These are phyloP conservation scores for Neopipo cinnamomea DNA, from an alignment of 2,113 vertebrate species.

Conservation along the genomic window DNA sequence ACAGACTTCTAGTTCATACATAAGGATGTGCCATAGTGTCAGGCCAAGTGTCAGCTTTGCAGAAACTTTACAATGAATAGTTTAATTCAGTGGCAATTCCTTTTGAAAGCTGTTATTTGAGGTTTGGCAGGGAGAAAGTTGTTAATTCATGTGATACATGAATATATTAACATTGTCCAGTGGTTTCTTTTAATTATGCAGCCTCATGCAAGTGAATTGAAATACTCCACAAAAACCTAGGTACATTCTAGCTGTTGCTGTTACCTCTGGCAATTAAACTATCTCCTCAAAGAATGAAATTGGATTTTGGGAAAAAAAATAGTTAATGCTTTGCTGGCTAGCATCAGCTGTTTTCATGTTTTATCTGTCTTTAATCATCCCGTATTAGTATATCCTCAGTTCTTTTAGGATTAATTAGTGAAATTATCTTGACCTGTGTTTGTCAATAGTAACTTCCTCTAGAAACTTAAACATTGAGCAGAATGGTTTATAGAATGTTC, in stretches of 20 bases:
- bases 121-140: background rate
- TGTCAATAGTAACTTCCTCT: background rate
- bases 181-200: background rate
- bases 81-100: background rate
- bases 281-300: background rate
- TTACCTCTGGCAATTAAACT: background rate
- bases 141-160: background rate
- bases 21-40: background rate
- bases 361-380: background rate
- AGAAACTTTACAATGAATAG: background rate
- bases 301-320: background rate
- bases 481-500: background rate
- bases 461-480: background rate
- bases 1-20: background rate
- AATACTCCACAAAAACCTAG: background rate
- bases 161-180: background rate
- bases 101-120: conserved; percentile 5
- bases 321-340: background rate
- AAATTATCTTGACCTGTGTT: background rate
- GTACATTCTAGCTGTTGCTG: background rate
- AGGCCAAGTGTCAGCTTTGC: background rate
- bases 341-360: background rate
- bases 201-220: background rate
- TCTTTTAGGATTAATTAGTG: background rate
- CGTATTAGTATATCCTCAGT: background rate